Evolutionary conservation across 2,888 invertebrate species (phyloP).

Genomic region (Cantharis flavilabris): DNA sequence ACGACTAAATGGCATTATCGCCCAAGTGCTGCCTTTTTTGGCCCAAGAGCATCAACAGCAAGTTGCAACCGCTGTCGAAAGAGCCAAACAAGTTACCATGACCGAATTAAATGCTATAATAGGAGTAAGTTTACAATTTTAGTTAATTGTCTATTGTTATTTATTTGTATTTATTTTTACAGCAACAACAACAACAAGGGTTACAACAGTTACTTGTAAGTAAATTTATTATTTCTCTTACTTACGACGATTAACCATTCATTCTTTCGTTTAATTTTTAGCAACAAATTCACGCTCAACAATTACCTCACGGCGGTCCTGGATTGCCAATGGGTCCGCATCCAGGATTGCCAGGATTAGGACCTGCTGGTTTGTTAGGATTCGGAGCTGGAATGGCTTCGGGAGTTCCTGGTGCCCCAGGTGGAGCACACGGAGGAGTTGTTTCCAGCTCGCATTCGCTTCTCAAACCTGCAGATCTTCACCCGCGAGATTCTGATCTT

Average conservation of each 20-base stretch:
- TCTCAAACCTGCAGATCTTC: conserved; percentile 52
- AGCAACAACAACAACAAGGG: conserved; percentile 92
- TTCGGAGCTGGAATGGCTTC: conserved; percentile 46
- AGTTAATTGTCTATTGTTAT: conserved; percentile 31
- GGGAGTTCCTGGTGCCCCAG: conserved; percentile 43
- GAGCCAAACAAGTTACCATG: conserved; percentile 95
- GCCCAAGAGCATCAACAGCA: conserved; percentile 91
- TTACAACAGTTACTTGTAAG: conserved; percentile 92
- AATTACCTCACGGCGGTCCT: conserved; percentile 54
- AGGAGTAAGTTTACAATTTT: conserved; percentile 70
- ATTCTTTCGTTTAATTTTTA: conserved; percentile 28
- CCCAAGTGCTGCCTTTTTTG: conserved; percentile 90
- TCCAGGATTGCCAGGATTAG: conserved; percentile 53
- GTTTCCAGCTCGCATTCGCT: conserved; percentile 49
- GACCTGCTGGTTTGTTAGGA: conserved; percentile 48
- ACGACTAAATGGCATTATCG: conserved; percentile 90
- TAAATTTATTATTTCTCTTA: conserved; percentile 48
- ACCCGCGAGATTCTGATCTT: conserved; percentile 47
- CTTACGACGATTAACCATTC: not conserved
- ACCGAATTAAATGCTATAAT: conserved; percentile 92
- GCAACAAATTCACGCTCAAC: conserved; percentile 57
- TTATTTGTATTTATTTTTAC: conserved; percentile 56
- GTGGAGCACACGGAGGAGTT: conserved; percentile 46
- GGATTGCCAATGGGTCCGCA: conserved; percentile 53
- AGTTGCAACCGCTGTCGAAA: conserved; percentile 89